These are phyloP conservation scores for Graphium colonna DNA, from an alignment of 2,888 invertebrate genomes.

Conservation along the genomic window DNA sequence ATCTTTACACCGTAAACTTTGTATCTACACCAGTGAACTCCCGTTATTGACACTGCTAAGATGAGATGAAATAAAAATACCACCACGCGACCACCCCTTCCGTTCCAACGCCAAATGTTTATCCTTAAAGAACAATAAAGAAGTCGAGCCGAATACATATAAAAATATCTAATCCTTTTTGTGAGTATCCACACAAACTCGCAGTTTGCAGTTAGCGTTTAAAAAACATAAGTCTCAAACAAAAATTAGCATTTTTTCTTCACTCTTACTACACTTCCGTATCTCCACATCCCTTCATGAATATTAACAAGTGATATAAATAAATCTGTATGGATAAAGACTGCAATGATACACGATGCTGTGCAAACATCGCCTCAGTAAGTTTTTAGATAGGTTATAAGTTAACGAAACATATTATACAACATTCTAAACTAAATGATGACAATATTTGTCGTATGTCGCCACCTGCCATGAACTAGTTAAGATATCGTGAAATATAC, in stretches of 20 bases:
- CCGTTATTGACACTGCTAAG: neutral
- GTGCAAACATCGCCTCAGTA: slow-evolving; percentile 10
- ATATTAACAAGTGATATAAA: slow-evolving; percentile 1
- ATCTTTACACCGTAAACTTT: neutral
- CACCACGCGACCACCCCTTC: too few species aligned
- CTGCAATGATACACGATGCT: slow-evolving; percentile 9
- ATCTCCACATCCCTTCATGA: neutral
- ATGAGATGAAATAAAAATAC: neutral
- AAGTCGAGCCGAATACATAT: too few species aligned
- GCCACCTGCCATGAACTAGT: slow-evolving; percentile 9
- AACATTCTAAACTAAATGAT: slow-evolving; percentile 16
- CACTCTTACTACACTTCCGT: neutral
- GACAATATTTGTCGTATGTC: slow-evolving; percentile 10
- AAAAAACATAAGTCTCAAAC: too few species aligned
- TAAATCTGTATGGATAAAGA: slow-evolving; percentile 14
- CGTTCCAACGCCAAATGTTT: too few species aligned
- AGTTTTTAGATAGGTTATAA: slow-evolving; percentile 11
- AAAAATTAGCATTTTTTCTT: neutral
- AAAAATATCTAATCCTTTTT: too few species aligned
- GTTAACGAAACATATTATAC: slow-evolving; percentile 14
- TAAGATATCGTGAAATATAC: slow-evolving; percentile 5
- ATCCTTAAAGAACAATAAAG: too few species aligned
- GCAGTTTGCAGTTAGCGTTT: too few species aligned
- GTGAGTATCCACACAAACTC: too few species aligned
- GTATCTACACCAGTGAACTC: neutral